Base-by-base conservation (phyloP, 2,888 invertebrate genomes). In the Petrophora chlorosata region DNA sequence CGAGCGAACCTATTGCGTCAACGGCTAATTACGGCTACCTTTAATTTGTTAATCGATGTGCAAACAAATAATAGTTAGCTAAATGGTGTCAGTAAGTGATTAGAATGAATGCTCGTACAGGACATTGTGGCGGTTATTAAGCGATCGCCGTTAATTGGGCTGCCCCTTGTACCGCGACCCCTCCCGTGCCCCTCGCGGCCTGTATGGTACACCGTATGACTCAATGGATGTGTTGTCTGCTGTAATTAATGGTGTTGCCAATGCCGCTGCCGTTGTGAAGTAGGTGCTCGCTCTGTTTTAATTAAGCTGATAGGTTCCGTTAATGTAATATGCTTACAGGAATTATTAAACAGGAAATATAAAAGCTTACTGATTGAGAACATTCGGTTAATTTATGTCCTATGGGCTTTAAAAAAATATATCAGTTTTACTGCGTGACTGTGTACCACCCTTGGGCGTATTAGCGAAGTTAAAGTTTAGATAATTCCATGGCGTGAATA, bases 71-170 rank as follows among this genome's bases (percentile, higher is more conserved):
- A 53, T 46, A 52, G 54, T 43, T 53, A 44, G 28, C 14, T 34
- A 46, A 62, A 56, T 57, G 63, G 54, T 25, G 53, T 53, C 61
- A 69, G 70, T 68, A 59, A 70, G 65, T 76, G 61, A 73, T 77
- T 76, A 75, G 61, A 64, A 73, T 59, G 65, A 78, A 76, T 68
- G 67, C 49, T 73, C 73, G 70, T 79, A 73, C 77, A 70, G 64
- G 69, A 68, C 70, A 67, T 67, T 65, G 67, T 73, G 76, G 77
- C 68, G 67, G 71, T 72, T 70, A 75, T 79, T 71, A 75, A 65
- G 64, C 65, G 68, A 74, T 74, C 67, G 68, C n/a, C 56, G 68
- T 69, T 80, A 76, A 79, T 78, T 75, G 70, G 70, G 61, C 61
- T 64, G 59, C 56, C 66, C 64, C 63, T 61, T 61, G 59, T 56